phyloP scores from a whole-genome alignment of 2,888 invertebrate species.

The Zootermopsis nevadensis region DNA sequence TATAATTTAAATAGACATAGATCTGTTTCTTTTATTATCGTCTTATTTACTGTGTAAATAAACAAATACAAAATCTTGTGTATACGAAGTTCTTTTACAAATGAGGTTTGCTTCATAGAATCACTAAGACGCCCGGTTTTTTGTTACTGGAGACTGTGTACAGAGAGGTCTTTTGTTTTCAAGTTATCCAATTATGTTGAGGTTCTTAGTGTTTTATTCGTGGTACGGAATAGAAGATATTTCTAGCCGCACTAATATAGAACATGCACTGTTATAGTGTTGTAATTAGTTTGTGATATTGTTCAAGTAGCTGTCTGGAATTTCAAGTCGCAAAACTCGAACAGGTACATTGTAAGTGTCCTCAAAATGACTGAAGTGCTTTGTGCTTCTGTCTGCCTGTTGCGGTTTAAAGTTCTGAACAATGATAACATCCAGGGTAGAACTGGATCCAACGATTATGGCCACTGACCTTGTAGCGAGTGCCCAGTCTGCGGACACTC shows the following conservation, averaged over 20 bases:
- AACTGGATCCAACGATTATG: no score
- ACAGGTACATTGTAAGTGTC: background rate
- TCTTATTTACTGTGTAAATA: no score
- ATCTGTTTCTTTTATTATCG: no score
- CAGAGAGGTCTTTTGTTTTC: background rate
- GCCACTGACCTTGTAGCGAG: no score
- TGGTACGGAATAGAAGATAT: background rate
- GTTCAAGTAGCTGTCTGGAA: background rate
- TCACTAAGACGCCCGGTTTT: no score
- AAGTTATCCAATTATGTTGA: background rate
- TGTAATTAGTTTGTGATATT: conserved; percentile 28
- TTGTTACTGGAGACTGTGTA: no score
- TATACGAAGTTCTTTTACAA: no score
- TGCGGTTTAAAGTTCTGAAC: background rate
- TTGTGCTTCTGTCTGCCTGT: background rate
- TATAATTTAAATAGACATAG: no score
- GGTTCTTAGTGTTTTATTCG: background rate
- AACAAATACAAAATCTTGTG: no score
- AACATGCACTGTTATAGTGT: background rate
- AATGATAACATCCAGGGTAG: background rate
- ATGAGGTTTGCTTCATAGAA: no score
- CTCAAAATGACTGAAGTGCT: background rate
- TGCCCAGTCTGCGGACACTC: no score
- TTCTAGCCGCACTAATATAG: background rate
- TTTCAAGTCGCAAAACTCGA: background rate